These are phyloP conservation scores for Brienomyrus longianalis DNA, from an alignment of 2,113 vertebrate genomes.

Conservation along the genomic window DNA sequence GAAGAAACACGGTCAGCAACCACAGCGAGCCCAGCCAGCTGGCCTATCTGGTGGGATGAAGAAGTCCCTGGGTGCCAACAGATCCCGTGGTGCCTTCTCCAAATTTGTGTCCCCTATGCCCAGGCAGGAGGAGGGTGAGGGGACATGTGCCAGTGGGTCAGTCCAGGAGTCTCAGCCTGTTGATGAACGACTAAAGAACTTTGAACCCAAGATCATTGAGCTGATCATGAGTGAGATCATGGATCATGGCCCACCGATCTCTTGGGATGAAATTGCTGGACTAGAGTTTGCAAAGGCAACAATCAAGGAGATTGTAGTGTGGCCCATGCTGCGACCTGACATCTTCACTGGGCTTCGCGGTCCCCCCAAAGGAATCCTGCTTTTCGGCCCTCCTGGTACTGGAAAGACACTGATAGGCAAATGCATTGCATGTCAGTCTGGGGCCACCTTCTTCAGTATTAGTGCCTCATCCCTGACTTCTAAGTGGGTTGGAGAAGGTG, in stretches of 20 bases:
- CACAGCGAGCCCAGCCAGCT: conserved; percentile 43
- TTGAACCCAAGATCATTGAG: conserved; percentile 92
- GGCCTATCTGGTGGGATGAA: conserved; percentile 57
- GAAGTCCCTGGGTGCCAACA: conserved; percentile 81
- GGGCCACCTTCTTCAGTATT: conserved; percentile 95
- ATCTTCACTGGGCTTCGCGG: conserved; percentile 90
- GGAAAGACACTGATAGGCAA: conserved; percentile 96
- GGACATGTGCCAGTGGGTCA: conserved; percentile 21
- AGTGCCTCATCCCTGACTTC: conserved; percentile 94
- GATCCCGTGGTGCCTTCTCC: conserved; percentile 73
- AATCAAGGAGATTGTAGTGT: conserved; percentile 94
- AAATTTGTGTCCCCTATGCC: conserved; percentile 86
- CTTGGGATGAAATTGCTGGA: conserved; percentile 92
- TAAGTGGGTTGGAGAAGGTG: conserved; percentile 95
- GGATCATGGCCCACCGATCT: conserved; percentile 84
- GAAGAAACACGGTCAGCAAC: conserved; percentile 67
- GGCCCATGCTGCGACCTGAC: conserved; percentile 94
- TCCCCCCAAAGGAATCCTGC: conserved; percentile 89
- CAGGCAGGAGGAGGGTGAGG: conserved; percentile 64
- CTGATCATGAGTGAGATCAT: conserved; percentile 93
- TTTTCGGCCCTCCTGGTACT: conserved; percentile 91
- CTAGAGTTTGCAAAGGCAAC: conserved; percentile 92
- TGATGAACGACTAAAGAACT: conserved; percentile 80
- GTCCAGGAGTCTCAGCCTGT: conserved; percentile 41
- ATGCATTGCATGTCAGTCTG: conserved; percentile 91